These are phyloP conservation scores for Trogon melanurus DNA, from an alignment of 2,113 vertebrate genomes.

Conservation along the genomic window DNA sequence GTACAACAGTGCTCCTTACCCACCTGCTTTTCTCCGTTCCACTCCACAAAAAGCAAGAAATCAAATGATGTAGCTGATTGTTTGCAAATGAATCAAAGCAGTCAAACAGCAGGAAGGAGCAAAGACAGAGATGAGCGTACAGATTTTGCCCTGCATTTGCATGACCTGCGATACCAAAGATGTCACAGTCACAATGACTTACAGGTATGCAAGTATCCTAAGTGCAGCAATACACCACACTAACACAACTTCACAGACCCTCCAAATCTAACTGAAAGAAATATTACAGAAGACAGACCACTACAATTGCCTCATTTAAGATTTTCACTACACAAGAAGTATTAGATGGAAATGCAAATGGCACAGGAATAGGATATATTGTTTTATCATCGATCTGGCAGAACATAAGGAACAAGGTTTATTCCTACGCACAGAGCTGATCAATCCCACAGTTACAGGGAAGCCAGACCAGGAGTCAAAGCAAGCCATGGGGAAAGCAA, in stretches of 20 bases:
- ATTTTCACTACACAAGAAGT: background rate
- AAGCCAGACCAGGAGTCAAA: background rate
- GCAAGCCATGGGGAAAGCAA: background rate
- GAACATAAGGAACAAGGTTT: background rate
- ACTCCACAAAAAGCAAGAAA: background rate
- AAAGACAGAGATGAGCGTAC: background rate
- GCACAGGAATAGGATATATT: background rate
- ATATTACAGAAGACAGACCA: background rate
- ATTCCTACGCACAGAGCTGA: background rate
- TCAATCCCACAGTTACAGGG: background rate
- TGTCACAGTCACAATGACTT: background rate
- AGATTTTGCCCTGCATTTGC: background rate
- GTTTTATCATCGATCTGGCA: background rate
- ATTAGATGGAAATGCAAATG: background rate
- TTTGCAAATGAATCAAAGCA: background rate
- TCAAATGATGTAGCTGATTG: background rate
- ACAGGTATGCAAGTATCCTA: fast-evolving
- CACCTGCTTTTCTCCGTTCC: background rate
- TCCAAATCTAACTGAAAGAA: background rate
- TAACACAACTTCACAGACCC: background rate
- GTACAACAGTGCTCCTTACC: background rate
- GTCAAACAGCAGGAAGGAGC: background rate
- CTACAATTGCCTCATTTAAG: background rate
- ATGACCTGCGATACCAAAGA: background rate
- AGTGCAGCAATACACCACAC: background rate